These are phyloP conservation scores for Cosmia trapezina DNA, from an alignment of 2,888 invertebrate species.

Conservation along the genomic window DNA sequence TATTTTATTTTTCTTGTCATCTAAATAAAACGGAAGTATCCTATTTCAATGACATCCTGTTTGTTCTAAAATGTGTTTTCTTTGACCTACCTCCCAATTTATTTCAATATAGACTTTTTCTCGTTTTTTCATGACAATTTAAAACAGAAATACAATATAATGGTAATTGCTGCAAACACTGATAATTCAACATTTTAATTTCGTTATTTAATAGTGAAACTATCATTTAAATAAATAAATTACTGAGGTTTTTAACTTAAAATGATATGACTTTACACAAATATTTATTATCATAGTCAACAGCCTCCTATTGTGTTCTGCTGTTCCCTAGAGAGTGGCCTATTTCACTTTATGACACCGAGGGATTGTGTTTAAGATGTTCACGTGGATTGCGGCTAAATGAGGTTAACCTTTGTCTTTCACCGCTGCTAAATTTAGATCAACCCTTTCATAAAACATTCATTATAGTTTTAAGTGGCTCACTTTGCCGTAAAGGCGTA, in stretches of 20 bases:
- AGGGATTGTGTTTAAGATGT: slow-evolving; percentile 38
- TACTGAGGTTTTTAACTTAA: background rate
- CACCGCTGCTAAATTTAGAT: slow-evolving; percentile 14
- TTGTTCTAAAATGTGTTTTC: background rate
- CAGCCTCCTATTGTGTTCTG: background rate
- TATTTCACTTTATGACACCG: slow-evolving; percentile 36
- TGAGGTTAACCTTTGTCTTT: slow-evolving; percentile 16
- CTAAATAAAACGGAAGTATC: background rate
- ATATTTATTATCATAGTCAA: background rate
- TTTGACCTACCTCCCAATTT: background rate
- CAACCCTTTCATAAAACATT: slow-evolving; percentile 16
- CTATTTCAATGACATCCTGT: background rate
- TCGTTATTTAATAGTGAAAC: too few relatives aligned
- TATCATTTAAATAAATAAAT: background rate
- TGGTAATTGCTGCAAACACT: too few relatives aligned
- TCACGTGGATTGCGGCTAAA: slow-evolving; percentile 25
- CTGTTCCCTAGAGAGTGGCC: slow-evolving; percentile 1
- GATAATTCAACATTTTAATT: too few relatives aligned
- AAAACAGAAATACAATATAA: background rate
- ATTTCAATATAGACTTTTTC: background rate
- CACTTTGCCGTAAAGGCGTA: background rate
- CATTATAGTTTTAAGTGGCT: slow-evolving; percentile 6
- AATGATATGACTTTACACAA: background rate
- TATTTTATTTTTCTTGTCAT: background rate
- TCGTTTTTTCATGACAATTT: background rate